Evolutionary conservation across 1,140 invertebrate species (phyloP).

Genomic region (Bombyx mandarina): DNA sequence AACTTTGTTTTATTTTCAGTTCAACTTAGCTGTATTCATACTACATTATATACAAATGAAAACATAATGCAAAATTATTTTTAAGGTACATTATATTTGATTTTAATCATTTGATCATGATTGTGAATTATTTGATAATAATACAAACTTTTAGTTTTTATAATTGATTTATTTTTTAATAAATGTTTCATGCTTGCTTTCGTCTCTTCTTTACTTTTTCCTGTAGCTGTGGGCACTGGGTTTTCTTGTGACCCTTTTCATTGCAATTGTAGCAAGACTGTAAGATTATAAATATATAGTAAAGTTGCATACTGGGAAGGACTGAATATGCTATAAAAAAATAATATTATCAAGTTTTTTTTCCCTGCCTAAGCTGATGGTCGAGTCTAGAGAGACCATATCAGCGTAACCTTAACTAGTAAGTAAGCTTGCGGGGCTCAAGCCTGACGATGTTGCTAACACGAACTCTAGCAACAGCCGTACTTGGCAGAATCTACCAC

Average conservation of each 20-base stretch:
- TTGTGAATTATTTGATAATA: slow-evolving; percentile 1
- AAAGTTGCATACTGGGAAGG: too few species aligned
- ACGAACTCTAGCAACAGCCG: too few species aligned
- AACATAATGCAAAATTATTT: not conserved
- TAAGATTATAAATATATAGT: slow-evolving; percentile 19
- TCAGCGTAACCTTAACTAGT: too few species aligned
- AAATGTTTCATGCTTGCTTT: slow-evolving; percentile 18
- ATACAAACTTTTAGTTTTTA: not conserved
- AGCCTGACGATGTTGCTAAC: too few species aligned
- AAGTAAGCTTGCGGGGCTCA: too few species aligned
- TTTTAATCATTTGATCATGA: not conserved
- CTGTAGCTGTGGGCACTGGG: slow-evolving; percentile 40
- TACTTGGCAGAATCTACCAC: too few species aligned
- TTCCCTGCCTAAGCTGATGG: too few species aligned
- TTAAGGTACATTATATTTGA: not conserved
- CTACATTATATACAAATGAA: not conserved
- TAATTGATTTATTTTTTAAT: slow-evolving; percentile 3
- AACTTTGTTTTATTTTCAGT: too few species aligned
- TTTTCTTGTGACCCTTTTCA: slow-evolving; percentile 57
- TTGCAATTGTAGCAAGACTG: slow-evolving; percentile 64
- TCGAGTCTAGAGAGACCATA: too few species aligned
- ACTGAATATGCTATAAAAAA: too few species aligned
- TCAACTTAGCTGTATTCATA: too few species aligned
- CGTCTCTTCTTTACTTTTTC: slow-evolving; percentile 35
- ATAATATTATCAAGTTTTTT: too few species aligned